Percentiles rank a stretch among this genome's conserved stretches.
Evolutionary conservation across 2,113 vertebrate genomes (phyloP).

Genomic region (Indicator indicator): DNA sequence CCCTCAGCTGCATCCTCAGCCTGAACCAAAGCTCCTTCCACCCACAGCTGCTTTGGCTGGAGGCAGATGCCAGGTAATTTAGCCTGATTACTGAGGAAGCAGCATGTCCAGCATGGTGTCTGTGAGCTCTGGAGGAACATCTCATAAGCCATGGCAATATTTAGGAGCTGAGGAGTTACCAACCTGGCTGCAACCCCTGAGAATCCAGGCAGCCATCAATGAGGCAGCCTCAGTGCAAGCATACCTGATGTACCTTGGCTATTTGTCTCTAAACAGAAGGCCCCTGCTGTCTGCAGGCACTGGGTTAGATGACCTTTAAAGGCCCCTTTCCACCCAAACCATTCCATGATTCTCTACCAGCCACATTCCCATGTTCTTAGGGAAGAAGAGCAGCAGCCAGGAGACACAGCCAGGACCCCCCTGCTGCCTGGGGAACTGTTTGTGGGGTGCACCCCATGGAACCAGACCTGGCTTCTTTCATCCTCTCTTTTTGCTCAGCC

Average conservation of each 20-base stretch:
- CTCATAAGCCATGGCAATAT: background rate
- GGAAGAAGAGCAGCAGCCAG: background rate
- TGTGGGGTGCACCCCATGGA: background rate
- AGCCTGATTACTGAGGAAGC: background rate
- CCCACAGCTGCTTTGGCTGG: background rate
- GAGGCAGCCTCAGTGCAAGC: background rate
- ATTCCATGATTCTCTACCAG: too few relatives aligned
- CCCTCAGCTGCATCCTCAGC: background rate
- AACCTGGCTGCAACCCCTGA: background rate
- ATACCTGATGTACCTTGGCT: background rate
- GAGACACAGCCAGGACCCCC: background rate
- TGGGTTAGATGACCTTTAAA: too few relatives aligned
- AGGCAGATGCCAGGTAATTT: background rate
- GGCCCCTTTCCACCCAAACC: too few relatives aligned
- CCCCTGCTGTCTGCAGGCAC: too few relatives aligned
- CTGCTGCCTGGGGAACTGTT: background rate
- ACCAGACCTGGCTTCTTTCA: background rate
- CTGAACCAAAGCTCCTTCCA: background rate
- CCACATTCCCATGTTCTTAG: background rate
- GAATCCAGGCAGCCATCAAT: background rate
- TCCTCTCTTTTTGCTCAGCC: background rate
- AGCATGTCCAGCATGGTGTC: background rate
- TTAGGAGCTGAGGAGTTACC: background rate
- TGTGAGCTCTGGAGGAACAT: background rate
- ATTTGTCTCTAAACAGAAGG: background rate